Base-by-base conservation (phyloP, 1,140 invertebrate genomes). In the Thaumetopoea pityocampa region DNA sequence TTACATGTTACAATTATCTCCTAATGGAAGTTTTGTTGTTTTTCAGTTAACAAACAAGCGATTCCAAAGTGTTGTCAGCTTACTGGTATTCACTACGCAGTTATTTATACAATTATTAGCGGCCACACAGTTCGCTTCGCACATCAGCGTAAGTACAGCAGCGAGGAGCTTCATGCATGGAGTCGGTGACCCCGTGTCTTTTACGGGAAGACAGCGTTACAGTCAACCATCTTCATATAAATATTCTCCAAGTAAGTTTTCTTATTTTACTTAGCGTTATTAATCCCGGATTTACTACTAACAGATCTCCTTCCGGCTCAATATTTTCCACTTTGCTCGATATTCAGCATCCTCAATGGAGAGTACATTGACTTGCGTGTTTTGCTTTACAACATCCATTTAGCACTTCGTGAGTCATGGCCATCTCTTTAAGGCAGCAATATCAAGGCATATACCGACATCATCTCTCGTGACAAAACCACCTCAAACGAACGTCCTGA, bases 91-190 rank as follows among this genome's bases (percentile, higher is more conserved):
- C 29, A 9, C 54, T 6, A 7, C 55, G n/a, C 55, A 60, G n/a
- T 22, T 64, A 28, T 10, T 41, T 8, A 27, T 34, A 16, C 49
- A 57, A 34, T 41, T 42, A 9, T 26, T 41, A 7, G 46, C 58
- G 1, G 51, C 65, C 7, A 65, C 76, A 1, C 65, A 80, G 19
- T 86, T 85, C 54, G 56, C 71, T 3, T 85, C 85, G 0, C 83
- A 86, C 30, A 78, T 86, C 5, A 74, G 60, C 32, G 67, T 85
- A 11, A 76, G 68, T 36, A 85, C 85, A 7, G 83, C 85, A 0
- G 60, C 69, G 3, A 44, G 62, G 5, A 85, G 77, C 43, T 86
- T 69, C 57, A 63, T 69, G 1, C 85, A 86, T 34, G 83, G 85
- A 5, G 83, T 86, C 4, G 82, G 85, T 3, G 69, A 84, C 33